phyloP scores from a whole-genome alignment of 37 sponge, comb jelly and placozoan species.

The Tethya wilhelma region DNA sequence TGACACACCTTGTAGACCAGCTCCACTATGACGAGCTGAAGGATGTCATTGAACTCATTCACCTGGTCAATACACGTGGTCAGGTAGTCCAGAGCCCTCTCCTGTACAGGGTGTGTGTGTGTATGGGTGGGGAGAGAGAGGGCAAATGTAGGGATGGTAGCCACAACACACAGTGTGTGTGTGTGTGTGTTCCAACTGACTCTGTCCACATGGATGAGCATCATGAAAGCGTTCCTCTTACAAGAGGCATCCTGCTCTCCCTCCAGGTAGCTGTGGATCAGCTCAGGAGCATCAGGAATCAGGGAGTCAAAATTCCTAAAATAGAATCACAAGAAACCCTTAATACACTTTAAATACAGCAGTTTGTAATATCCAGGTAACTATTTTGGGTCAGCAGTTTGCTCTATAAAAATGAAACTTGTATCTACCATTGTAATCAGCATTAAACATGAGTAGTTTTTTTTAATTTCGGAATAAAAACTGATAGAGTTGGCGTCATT shows the following conservation, averaged over 20 bases:
- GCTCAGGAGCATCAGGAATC: conserved; percentile 98
- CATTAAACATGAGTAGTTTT: too few species aligned
- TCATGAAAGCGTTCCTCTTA: conserved; percentile 99
- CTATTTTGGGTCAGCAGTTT: not conserved
- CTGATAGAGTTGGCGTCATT: too few species aligned
- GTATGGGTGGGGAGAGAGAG: not conserved
- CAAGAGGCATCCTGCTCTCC: conserved; percentile 97
- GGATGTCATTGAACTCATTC: conserved; percentile 93
- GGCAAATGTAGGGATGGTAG: not conserved
- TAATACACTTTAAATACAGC: not conserved
- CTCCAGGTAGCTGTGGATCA: conserved; percentile 94
- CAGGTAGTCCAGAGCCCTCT: conserved; percentile 95
- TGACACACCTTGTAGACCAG: conserved; percentile 99
- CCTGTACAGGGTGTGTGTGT: conserved; percentile 28
- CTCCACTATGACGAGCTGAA: conserved; percentile 99
- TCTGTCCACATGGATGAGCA: conserved; percentile 98
- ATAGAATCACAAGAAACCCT: not conserved
- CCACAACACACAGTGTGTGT: not conserved
- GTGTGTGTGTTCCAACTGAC: conserved; percentile 10
- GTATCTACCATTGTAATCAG: too few species aligned
- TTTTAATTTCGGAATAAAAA: too few species aligned
- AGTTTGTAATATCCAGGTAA: not conserved
- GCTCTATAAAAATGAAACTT: not conserved
- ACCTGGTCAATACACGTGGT: conserved; percentile 97
- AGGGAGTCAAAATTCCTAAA: conserved; percentile 87